Percentiles rank a stretch among this genome's conserved stretches.
Evolutionary conservation across 2,113 vertebrate genomes (phyloP).

Genomic region (Procavia capensis): DNA sequence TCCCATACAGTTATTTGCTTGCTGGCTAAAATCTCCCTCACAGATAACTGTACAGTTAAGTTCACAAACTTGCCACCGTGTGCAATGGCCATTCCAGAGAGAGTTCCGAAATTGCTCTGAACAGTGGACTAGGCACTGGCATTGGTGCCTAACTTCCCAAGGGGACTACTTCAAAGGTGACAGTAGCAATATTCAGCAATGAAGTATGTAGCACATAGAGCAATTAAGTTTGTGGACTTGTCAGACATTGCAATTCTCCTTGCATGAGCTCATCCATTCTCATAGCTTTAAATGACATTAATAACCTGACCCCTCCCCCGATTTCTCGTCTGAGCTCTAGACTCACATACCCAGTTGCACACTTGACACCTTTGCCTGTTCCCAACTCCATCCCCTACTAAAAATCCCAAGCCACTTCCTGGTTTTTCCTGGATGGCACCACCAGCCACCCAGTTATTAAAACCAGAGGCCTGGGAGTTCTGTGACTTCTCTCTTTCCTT

Average conservation of each 20-base stretch:
- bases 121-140: too few relatives aligned
- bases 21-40: too few relatives aligned
- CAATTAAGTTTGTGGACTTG: too few relatives aligned
- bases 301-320: background rate
- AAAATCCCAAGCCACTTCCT: constrained; percentile 5
- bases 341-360: background rate
- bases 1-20: too few relatives aligned
- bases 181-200: too few relatives aligned
- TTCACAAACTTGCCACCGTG: too few relatives aligned
- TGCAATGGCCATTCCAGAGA: too few relatives aligned
- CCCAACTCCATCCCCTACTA: background rate
- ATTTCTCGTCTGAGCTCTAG: background rate
- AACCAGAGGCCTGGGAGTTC: background rate
- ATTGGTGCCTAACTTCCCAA: too few relatives aligned
- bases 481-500: background rate
- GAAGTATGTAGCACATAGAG: too few relatives aligned
- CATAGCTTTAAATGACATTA: background rate
- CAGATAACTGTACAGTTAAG: too few relatives aligned
- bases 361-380: background rate
- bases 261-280: background rate
- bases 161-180: too few relatives aligned
- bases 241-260: background rate
- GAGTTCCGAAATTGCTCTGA: too few relatives aligned
- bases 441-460: background rate
- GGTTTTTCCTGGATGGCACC: background rate